Evolutionary conservation across 1,140 invertebrate species (phyloP), one percentile per base, ranked within the genome.

Genomic region (Ceratina australensis): DNA sequence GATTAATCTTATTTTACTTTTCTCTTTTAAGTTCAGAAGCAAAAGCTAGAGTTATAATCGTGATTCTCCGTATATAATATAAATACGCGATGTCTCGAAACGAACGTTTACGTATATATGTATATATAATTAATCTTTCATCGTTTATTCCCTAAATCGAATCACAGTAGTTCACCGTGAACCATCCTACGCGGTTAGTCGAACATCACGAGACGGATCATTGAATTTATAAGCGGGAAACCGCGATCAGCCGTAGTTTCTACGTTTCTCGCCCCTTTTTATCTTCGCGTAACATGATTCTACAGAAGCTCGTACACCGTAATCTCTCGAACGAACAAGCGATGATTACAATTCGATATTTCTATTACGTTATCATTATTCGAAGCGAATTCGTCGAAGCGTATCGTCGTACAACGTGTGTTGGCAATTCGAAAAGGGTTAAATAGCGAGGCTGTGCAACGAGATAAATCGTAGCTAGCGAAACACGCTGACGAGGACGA

Each of bases 141-240:
- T 69, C 22, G 66, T 63, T 82, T 60, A 47, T 1, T 22, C 54
- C 72, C 28, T 15, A 80, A 60, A 12, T 83, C 65, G 71, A 69
- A 82, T 84, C 82, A 80, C 81, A 83, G 76, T 80, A 33, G 66
- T 69, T 77, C 65, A 59, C 71, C 59, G 65, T 61, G 72, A 74
- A 84, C 67, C 76, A 69, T 69, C 33, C 49, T 68, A 76, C 52
- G 67, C 71, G n/a, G 47, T 24, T 72, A 57, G 16, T 69, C 71
- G 61, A 75, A 65, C 60, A 72, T 71, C 49, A 42, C 24, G 18
- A 81, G 71, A 81, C 64, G 63, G 73, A 83, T 78, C 22, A 47
- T 61, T 75, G 59, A 59, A 67, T 66, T 65, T 59, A n/a, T n/a
- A 78, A 85, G 69, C 79, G 42, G 24, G 77, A 69, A 72, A 63